These are phyloP conservation scores for Drosophila melanocephala DNA, from an alignment of 2,888 invertebrate species.

Conservation along the genomic window DNA sequence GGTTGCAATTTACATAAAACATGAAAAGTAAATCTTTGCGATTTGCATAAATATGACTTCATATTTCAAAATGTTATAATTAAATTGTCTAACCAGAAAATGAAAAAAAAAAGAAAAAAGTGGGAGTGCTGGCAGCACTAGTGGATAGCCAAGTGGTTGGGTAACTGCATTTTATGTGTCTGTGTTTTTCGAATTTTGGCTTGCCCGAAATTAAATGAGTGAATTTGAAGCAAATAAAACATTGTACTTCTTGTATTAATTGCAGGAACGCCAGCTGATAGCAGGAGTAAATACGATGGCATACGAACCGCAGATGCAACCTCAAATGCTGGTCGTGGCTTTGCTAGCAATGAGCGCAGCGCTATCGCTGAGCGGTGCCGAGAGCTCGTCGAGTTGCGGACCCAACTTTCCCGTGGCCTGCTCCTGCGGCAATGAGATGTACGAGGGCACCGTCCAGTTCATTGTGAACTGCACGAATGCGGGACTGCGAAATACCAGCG, in stretches of 20 bases:
- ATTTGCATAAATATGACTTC: not conserved
- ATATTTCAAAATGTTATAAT: not conserved
- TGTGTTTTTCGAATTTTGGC: not conserved
- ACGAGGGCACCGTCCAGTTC: slow-evolving; percentile 86
- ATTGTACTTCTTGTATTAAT: slow-evolving; percentile 54
- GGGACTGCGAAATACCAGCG: slow-evolving; percentile 87
- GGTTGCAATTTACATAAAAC: not conserved
- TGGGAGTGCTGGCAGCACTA: not conserved
- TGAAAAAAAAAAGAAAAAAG: not conserved
- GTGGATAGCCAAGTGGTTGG: not conserved
- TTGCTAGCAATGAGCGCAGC: slow-evolving; percentile 55
- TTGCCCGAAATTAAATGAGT: slow-evolving; percentile 41
- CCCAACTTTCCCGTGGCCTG: slow-evolving; percentile 86
- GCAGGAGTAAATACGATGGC: slow-evolving; percentile 36
- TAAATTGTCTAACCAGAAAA: not conserved
- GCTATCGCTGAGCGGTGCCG: slow-evolving; percentile 41
- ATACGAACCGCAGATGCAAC: slow-evolving; percentile 49
- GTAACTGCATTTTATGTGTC: not conserved
- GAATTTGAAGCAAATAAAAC: slow-evolving; percentile 64
- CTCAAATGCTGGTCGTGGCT: slow-evolving; percentile 48
- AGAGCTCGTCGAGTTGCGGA: slow-evolving; percentile 84
- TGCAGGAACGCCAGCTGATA: slow-evolving; percentile 45
- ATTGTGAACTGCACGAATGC: slow-evolving; percentile 91
- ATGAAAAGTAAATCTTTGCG: not conserved
- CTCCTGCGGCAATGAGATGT: slow-evolving; percentile 87